Percentiles rank a stretch among this genome's conserved stretches.
Conservation (phyloP, 2,113 vertebrate genomes). For the Sylvietta virens region DNA sequence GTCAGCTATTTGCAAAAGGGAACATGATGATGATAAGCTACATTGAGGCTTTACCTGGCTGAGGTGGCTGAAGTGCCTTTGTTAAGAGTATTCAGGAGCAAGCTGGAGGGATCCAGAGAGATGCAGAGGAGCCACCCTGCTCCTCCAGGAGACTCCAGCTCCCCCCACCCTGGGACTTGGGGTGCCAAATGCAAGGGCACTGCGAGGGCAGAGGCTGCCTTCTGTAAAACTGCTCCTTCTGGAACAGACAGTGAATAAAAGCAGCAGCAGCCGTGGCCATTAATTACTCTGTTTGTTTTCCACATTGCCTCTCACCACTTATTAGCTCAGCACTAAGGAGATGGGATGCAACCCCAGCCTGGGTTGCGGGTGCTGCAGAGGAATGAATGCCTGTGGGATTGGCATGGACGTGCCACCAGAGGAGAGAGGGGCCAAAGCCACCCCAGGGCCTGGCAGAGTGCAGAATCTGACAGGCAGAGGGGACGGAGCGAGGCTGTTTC, state of each 20-base stretch:
- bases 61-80: not conserved
- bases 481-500: not conserved
- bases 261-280: conserved; percentile 1
- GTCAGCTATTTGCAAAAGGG: not conserved
- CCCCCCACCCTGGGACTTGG: too few species aligned
- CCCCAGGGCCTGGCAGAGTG: fast-evolving
- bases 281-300: conserved; percentile 4
- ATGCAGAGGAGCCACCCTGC: not conserved
- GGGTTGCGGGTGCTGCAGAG: not conserved
- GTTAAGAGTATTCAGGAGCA: not conserved
- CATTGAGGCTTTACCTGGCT: not conserved
- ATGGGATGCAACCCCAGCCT: not conserved
- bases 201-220: not conserved
- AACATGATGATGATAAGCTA: not conserved
- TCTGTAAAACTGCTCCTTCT: not conserved
- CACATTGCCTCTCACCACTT: not conserved
- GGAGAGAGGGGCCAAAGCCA: not conserved
- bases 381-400: not conserved
- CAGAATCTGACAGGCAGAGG: not conserved
- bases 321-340: not conserved
- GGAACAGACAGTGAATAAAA: not conserved
- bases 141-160: not conserved
- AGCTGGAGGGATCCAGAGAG: not conserved
- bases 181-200: not conserved
- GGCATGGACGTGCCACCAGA: not conserved